Base-by-base conservation (phyloP, 2,113 vertebrate genomes). In the Lophius piscatorius region DNA sequence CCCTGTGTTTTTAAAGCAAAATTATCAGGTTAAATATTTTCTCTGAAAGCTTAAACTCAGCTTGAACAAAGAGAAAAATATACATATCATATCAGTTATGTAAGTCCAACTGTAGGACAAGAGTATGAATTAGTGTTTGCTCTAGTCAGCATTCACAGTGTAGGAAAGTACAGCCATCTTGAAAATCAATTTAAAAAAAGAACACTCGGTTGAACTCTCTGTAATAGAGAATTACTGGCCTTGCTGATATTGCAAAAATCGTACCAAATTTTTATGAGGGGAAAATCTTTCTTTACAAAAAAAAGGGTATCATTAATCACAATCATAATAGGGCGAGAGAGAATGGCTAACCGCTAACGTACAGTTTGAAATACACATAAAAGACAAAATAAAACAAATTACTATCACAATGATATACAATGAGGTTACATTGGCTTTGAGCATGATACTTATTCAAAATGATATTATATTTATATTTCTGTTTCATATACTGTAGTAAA, bases 251-350 rank as follows among this genome's bases (percentile, higher is more conserved):
- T 62, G 71, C 61, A 81, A 29, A 76, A 85, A 80, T 20, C 38
- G 31, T 55, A 71, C 56, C 54, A 29, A n/a, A 4, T 52, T 80
- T 80, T 80, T 80, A 80, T 1, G 54, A 66, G 70, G 38, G 75
- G 66, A 75, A 86, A 79, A 78, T 68, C 51, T 49, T 45, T 48
- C 31, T 39, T 69, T 38, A 74, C 57, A 46, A 63, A 78, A 81
- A 57, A 22, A 57, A 22, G 45, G 38, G 11, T 6, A 24, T 22
- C 17, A 22, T 70, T 75, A 69, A 76, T 89, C 84, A 85, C 29
- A 63, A 60, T 76, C 63, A 66, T 68, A 77, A 78, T 61, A 35
- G 47, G 44, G 58, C 49, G 55, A 68, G 44, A 58, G 74, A 85
- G 64, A 64, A 76, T 48, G 68, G 63, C 59, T 63, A 69, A 73